phyloP scores from a whole-genome alignment of 2,888 invertebrate species.

The Stenurella melanura region DNA sequence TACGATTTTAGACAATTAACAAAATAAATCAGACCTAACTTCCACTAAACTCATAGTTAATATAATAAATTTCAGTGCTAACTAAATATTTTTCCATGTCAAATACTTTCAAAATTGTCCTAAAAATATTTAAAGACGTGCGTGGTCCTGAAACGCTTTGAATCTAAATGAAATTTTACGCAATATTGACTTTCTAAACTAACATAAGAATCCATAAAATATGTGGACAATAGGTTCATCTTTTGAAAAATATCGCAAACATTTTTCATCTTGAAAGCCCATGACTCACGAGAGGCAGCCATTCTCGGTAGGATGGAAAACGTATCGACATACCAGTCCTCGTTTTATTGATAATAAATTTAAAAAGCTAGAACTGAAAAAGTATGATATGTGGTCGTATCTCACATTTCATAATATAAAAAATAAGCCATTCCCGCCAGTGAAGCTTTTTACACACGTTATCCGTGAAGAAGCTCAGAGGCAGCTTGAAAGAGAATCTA shows the following conservation, averaged over 20 bases:
- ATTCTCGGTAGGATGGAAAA: background rate
- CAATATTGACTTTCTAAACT: background rate
- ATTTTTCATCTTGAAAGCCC: background rate
- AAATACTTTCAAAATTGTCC: too few species aligned
- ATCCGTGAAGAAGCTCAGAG: background rate
- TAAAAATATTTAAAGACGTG: too few species aligned
- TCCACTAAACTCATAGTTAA: too few species aligned
- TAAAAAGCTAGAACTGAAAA: background rate
- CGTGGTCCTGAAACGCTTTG: background rate
- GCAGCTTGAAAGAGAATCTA: background rate
- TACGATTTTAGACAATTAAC: too few species aligned
- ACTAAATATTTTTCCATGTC: too few species aligned
- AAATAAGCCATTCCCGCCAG: background rate
- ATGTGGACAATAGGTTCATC: background rate
- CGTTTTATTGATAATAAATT: background rate
- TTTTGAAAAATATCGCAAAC: background rate
- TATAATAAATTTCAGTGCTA: too few species aligned
- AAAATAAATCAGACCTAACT: too few species aligned
- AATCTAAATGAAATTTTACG: background rate
- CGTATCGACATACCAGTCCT: background rate
- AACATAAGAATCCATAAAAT: background rate
- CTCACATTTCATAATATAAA: background rate
- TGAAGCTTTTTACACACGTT: background rate
- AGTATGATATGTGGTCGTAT: background rate
- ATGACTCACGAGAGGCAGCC: background rate